Conservation (phyloP, 2,888 invertebrate species). For the Pachycephus smyrnensis region DNA sequence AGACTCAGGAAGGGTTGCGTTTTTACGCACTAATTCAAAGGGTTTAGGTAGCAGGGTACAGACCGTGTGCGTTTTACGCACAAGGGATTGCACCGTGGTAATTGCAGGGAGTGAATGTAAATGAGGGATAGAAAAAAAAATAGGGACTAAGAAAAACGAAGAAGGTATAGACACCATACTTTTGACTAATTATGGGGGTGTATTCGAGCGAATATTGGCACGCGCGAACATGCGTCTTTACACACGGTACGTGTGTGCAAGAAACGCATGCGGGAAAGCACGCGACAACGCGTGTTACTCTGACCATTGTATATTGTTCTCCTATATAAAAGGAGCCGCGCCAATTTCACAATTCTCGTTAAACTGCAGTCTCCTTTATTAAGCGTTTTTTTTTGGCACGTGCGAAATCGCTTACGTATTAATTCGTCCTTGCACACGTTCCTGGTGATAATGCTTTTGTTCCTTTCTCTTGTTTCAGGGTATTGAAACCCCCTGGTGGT, state of each 20-base stretch:
- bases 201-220: neutral
- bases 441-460: slow-evolving; percentile 4
- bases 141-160: neutral
- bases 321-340: neutral
- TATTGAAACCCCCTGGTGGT: slow-evolving; percentile 75
- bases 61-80: neutral
- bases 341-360: neutral
- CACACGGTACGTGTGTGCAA: neutral
- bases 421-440: neutral
- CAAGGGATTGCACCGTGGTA: neutral
- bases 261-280: slow-evolving; percentile 3
- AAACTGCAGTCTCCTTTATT: neutral
- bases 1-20: neutral
- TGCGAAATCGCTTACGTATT: slow-evolving; percentile 9
- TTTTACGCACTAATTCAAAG: neutral
- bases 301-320: neutral
- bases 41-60: slow-evolving; percentile 1
- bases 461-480: slow-evolving; percentile 67
- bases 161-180: neutral
- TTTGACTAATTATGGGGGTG: neutral
- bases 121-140: neutral
- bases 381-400: neutral
- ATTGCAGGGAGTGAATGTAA: neutral
- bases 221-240: neutral
- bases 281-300: slow-evolving; percentile 23